Base-by-base conservation (phyloP, 2,113 vertebrate genomes). In the Mixornis gularis region DNA sequence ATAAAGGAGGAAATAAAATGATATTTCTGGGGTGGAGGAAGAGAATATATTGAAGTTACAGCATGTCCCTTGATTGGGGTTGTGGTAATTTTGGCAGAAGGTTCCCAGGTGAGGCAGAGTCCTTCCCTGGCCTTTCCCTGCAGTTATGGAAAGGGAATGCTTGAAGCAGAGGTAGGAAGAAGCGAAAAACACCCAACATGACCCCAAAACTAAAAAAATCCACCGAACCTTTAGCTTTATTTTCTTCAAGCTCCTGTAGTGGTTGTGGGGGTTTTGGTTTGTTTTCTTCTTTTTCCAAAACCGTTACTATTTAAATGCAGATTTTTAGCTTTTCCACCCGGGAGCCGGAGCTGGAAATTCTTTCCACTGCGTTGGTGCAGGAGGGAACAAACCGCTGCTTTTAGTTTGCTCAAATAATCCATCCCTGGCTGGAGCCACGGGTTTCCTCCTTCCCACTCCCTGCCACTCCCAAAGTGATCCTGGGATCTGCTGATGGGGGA, bases 251-350 rank as follows among this genome's bases (percentile, higher is more conserved):
- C 44, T 87, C 52, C 68, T 72, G 25, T 79, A 66, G 48, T 58
- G 70, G 17, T 55, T 80, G 79, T 68, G 48, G 66, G 29, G 30
- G 14, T 88, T 44, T 55, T 10, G 71, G 26, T 30, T 59, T 77
- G 70, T 73, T 65, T 74, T 72, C n/a, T 26, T 8, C 21, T 78
- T 93, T 93, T 92, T 80, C 90, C 69, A 60, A 65, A 92, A 84
- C 85, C 29, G 86, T 95, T 89, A 69, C 89, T 95, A 94, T 97
- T 96, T 94, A 86, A 96, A 95, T 7, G 71, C 65, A 51, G 66
- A 92, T 97, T 95, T 97, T 96, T 87, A 96, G 90, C 93, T 94
- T 95, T 94, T 96, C 93, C 90, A 93, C 84, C 40, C 32, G 0
- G 83, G 88, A 87, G 91, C 79, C 0, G 11, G 82, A 88, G 92